Evolutionary conservation across 1,140 invertebrate species (phyloP).

Genomic region (Anthonomus grandis): DNA sequence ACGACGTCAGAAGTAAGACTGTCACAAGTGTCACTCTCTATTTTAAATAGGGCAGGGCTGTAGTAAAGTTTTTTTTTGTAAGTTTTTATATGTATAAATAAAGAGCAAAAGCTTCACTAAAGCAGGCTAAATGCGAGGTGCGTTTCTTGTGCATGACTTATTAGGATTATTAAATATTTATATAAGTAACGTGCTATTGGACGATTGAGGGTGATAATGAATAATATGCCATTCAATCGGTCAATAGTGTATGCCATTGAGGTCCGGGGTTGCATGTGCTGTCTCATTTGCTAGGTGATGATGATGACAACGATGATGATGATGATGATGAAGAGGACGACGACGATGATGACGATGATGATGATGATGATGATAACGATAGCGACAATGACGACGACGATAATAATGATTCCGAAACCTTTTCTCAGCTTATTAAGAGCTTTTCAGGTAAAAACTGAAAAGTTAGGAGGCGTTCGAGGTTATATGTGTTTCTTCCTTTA

Average conservation of each 20-base stretch:
- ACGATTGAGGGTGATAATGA: too few species aligned
- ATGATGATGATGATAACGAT: constrained; percentile 54
- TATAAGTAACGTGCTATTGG: not conserved
- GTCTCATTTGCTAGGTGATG: constrained; percentile 45
- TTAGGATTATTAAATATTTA: constrained; percentile 1
- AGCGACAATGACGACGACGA: constrained; percentile 43
- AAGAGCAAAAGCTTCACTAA: constrained; percentile 15
- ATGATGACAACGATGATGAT: constrained; percentile 52
- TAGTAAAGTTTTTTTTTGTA: too few species aligned
- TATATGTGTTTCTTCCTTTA: constrained; percentile 3
- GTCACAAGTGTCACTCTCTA: too few species aligned
- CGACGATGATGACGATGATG: constrained; percentile 53
- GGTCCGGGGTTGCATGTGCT: constrained; percentile 47
- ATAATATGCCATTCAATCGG: too few species aligned
- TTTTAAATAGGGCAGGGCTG: too few species aligned
- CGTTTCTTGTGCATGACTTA: constrained; percentile 37
- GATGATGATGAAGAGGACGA: constrained; percentile 53
- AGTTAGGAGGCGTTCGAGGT: constrained; percentile 12
- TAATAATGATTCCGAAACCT: constrained; percentile 11
- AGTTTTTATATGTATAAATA: too few species aligned
- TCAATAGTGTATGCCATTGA: too few species aligned
- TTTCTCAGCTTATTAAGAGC: constrained; percentile 32
- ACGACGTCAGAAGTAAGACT: too few species aligned
- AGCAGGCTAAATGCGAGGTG: constrained; percentile 34
- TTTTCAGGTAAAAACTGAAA: constrained; percentile 40